Percentiles rank a stretch among this genome's conserved stretches.
Conservation (phyloP, 1,140 invertebrate species). For the Drosophila nebulosa region DNA sequence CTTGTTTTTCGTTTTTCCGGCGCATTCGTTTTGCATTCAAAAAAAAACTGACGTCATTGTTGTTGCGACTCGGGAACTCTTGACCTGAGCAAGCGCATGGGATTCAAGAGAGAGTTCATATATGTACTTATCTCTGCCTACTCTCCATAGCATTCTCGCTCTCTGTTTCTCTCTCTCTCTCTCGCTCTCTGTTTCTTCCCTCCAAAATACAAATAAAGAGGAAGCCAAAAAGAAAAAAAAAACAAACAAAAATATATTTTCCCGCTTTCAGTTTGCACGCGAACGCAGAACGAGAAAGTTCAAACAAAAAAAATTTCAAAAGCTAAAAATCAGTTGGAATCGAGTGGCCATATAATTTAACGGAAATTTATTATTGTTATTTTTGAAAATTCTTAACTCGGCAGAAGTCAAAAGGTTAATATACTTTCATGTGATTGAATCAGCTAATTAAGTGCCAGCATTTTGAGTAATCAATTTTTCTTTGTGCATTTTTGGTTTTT, state of each 20-base stretch:
- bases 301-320: slow-evolving; percentile 22
- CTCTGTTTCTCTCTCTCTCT: background rate
- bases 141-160: background rate
- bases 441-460: slow-evolving; percentile 10
- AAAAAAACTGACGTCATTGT: background rate
- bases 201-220: slow-evolving; percentile 10
- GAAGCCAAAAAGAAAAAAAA: slow-evolving; percentile 40
- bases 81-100: background rate
- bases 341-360: slow-evolving; percentile 12
- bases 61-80: background rate
- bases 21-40: background rate
- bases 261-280: slow-evolving; percentile 62
- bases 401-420: slow-evolving; percentile 66
- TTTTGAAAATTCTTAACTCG: slow-evolving; percentile 28
- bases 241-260: slow-evolving; percentile 49
- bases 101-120: background rate
- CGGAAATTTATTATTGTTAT: slow-evolving; percentile 38
- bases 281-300: slow-evolving; percentile 61
- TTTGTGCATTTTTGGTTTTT: background rate
- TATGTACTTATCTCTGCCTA: background rate
- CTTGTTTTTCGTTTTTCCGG: background rate
- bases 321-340: slow-evolving; percentile 16
- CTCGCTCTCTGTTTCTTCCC: slow-evolving; percentile 11
- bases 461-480: slow-evolving; percentile 16
- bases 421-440: slow-evolving; percentile 29